Conservation (phyloP, 1,140 invertebrate species). For the Lordiphosa stackelbergi region DNA sequence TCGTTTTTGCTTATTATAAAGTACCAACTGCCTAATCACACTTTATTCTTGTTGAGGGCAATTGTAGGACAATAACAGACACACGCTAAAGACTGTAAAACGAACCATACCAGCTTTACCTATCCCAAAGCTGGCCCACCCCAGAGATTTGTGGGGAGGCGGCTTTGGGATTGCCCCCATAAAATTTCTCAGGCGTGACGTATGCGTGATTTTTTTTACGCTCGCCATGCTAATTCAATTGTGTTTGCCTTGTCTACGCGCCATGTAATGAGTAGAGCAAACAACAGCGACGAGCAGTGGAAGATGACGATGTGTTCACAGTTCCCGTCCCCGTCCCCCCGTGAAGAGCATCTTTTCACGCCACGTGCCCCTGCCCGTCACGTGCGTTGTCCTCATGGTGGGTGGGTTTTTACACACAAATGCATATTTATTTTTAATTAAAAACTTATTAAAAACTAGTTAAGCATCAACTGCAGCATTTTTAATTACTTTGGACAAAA, state of each 20-base stretch:
- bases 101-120: slow-evolving; percentile 5
- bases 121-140: background rate
- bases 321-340: slow-evolving; percentile 27
- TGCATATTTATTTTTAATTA: slow-evolving; percentile 76
- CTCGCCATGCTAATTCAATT: slow-evolving; percentile 72
- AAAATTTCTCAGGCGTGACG: slow-evolving; percentile 39
- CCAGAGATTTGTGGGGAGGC: background rate
- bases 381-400: slow-evolving; percentile 32
- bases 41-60: slow-evolving; percentile 55
- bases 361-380: slow-evolving; percentile 45
- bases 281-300: slow-evolving; percentile 39
- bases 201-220: slow-evolving; percentile 68
- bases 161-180: slow-evolving; percentile 19
- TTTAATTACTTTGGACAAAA: slow-evolving; percentile 73
- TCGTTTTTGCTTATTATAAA: too few relatives aligned
- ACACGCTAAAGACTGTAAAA: slow-evolving; percentile 19
- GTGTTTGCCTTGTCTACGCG: slow-evolving; percentile 72
- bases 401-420: slow-evolving; percentile 62
- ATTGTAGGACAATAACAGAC: slow-evolving; percentile 61
- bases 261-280: slow-evolving; percentile 73
- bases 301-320: slow-evolving; percentile 40
- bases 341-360: slow-evolving; percentile 4
- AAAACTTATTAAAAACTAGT: slow-evolving; percentile 76
- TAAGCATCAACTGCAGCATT: slow-evolving; percentile 74
- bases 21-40: slow-evolving; percentile 6